Evolutionary conservation across 2,888 invertebrate species (phyloP), one percentile per base, ranked within the genome.

Genomic region (Subacronicta megacephala): DNA sequence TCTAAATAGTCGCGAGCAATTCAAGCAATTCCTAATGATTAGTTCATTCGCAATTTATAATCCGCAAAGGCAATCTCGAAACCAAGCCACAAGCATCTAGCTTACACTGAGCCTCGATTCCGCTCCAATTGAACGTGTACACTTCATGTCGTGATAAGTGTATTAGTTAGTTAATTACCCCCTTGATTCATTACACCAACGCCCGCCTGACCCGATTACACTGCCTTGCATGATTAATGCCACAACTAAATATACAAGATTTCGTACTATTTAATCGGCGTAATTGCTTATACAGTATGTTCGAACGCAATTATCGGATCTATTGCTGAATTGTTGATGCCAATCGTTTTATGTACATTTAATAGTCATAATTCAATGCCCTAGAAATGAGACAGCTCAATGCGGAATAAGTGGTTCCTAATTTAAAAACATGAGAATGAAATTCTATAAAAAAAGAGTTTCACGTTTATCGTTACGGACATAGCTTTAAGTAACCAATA

Each of bases 101-200:
- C 66, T 51, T 45, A 46, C 56, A 50, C 42, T 47, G 41, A 36
- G 61, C 40, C 69, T 69, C 67, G 74, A 81, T 75, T 76, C 74
- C 74, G 72, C 70, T 81, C 77, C 81, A 80, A 78, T 84, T 82
- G 70, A 77, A 75, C 78, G 75, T 77, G 78, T 82, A 78, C 82
- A 83, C 78, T 81, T 70, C 71, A 75, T 82, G 84, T 84, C 83
- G 81, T 84, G 87, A 89, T 88, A 89, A 88, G 84, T 90, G 87
- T 87, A 86, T 83, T 83, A 86, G 82, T 83, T 82, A 82, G 86
- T 92, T 92, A 91, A 92, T 92, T 92, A 89, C 86, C 75, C 70
- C 64, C 77, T 88, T 87, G 89, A 90, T 91, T 90, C 90, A 92
- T 90, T 89, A 86, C 83, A 75, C 73, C 70, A 75, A 75, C 77